Conservation (phyloP, 1,140 invertebrate species). For the Bemisia tabaci region DNA sequence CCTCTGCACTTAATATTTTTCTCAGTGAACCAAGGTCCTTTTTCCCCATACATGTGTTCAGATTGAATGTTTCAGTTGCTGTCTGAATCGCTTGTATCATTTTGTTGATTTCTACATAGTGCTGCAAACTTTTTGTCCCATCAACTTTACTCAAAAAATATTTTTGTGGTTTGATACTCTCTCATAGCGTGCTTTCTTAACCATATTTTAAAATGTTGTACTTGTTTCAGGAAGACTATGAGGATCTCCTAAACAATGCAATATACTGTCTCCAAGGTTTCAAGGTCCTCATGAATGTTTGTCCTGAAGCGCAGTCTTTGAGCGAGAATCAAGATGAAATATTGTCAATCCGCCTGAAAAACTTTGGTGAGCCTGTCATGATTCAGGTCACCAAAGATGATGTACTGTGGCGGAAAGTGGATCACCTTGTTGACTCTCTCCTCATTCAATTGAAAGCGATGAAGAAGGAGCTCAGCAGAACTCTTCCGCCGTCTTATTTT, state of each 20-base stretch:
- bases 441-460: background rate
- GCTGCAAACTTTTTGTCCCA: no score
- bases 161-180: no score
- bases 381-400: conserved; percentile 36
- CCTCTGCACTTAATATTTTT: no score
- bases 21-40: no score
- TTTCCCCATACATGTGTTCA: no score
- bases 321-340: background rate
- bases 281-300: conserved; percentile 40
- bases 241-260: conserved; percentile 34
- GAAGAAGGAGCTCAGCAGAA: background rate
- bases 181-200: no score
- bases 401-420: conserved; percentile 32
- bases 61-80: no score
- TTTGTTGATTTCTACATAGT: no score
- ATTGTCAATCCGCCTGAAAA: conserved; percentile 19
- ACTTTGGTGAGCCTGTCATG: conserved; percentile 30
- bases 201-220: no score
- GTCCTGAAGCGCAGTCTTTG: conserved; percentile 31
- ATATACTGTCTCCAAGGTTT: conserved; percentile 42
- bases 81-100: no score
- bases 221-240: conserved; percentile 27
- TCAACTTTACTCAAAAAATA: no score
- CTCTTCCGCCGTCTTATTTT: background rate
- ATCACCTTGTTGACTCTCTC: background rate